These are phyloP conservation scores for Drosophila formosana DNA, from an alignment of 2,888 invertebrate species.

Conservation along the genomic window DNA sequence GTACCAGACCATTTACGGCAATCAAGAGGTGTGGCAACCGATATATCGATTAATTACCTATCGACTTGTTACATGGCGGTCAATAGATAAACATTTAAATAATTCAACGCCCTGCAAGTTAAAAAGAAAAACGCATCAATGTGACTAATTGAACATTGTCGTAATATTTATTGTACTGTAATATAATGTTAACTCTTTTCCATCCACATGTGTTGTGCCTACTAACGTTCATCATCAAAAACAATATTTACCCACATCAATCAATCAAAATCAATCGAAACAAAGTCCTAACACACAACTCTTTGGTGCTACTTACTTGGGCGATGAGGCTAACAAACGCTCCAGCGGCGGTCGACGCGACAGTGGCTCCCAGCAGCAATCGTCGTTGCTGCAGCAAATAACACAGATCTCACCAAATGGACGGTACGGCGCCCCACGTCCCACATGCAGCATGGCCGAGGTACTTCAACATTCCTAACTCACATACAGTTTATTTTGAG, in stretches of 20 bases:
- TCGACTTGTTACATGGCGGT: neutral
- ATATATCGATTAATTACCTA: neutral
- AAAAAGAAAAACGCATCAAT: neutral
- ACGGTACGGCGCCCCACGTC: constrained; percentile 88
- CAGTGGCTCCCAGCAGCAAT: constrained; percentile 46
- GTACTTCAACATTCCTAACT: constrained; percentile 82
- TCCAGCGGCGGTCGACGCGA: constrained; percentile 46
- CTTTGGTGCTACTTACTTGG: constrained; percentile 84
- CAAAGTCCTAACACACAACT: constrained; percentile 85
- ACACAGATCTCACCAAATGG: constrained; percentile 86
- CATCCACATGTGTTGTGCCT: constrained; percentile 69
- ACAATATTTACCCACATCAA: constrained; percentile 30
- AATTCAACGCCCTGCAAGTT: neutral
- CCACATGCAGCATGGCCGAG: constrained; percentile 89
- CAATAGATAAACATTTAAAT: neutral
- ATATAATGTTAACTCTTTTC: constrained; percentile 52
- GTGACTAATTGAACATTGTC: constrained; percentile 34
- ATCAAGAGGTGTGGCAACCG: neutral
- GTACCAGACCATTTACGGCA: neutral
- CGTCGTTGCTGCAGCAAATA: constrained; percentile 74
- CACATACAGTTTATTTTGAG: neutral
- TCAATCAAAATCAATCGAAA: constrained; percentile 16
- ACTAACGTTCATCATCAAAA: constrained; percentile 61
- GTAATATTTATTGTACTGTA: constrained; percentile 11
- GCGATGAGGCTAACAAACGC: constrained; percentile 79